These are phyloP conservation scores for Salvelinus namaycush DNA, from an alignment of 2,113 vertebrate species.

Conservation along the genomic window DNA sequence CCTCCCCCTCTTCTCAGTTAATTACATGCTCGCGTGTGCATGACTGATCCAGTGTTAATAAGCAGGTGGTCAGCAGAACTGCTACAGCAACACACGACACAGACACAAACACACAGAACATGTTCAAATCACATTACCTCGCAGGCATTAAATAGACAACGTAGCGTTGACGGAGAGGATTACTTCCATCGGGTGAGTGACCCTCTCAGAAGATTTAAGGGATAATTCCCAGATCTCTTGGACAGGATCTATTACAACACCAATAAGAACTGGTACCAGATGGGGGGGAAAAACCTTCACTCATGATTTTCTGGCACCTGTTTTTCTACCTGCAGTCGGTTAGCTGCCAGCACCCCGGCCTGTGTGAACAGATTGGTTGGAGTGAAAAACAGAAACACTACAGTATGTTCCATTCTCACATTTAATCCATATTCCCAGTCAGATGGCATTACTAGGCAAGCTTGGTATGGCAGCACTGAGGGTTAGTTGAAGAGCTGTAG, in stretches of 20 bases:
- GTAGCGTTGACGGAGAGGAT: slow-evolving; percentile 12
- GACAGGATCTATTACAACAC: background rate
- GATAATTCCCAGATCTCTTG: background rate
- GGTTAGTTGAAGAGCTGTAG: background rate
- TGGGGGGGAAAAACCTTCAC: slow-evolving; percentile 34
- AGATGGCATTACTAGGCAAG: background rate
- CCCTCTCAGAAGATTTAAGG: background rate
- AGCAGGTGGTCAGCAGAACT: slow-evolving; percentile 47
- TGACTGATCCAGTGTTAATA: slow-evolving; percentile 64
- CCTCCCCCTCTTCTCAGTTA: slow-evolving; percentile 41
- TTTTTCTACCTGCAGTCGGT: slow-evolving; percentile 56
- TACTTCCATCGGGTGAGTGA: background rate
- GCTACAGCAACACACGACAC: slow-evolving; percentile 19
- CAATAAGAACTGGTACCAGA: background rate
- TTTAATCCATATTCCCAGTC: slow-evolving; percentile 66
- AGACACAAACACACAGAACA: slow-evolving; percentile 32
- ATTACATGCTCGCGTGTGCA: slow-evolving; percentile 66
- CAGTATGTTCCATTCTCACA: slow-evolving; percentile 60
- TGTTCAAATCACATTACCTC: slow-evolving; percentile 32
- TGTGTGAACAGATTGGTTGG: slow-evolving; percentile 40
- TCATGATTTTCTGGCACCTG: slow-evolving; percentile 46
- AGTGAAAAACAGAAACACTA: slow-evolving; percentile 57
- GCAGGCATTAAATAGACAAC: slow-evolving; percentile 14
- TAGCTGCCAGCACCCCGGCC: slow-evolving; percentile 46
- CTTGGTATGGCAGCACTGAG: background rate